Evolutionary conservation across 2,888 invertebrate genomes (phyloP).

Genomic region (Caenorhabditis afra): DNA sequence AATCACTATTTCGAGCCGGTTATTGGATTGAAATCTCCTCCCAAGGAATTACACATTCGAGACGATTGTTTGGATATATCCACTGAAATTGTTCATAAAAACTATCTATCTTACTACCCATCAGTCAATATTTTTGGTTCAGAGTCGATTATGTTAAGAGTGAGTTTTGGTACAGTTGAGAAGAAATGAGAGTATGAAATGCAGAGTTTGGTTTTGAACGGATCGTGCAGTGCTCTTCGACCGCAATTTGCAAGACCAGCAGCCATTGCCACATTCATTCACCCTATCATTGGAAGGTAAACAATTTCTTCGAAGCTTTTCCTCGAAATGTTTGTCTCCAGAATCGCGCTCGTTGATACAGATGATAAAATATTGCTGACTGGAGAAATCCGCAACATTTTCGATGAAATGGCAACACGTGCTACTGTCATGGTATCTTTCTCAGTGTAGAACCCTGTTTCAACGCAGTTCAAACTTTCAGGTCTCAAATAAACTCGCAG

Average conservation of each 20-base stretch:
- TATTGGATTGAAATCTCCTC: conserved; percentile 26
- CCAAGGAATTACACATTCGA: conserved; percentile 55
- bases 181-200: background rate
- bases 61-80: conserved; percentile 73
- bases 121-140: conserved; percentile 70
- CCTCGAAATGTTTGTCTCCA: conserved; percentile 9
- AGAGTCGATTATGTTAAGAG: conserved; percentile 70
- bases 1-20: conserved; percentile 61
- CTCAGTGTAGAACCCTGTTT: background rate
- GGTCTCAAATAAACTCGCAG: conserved; percentile 61
- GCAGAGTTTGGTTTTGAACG: conserved; percentile 63
- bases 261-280: conserved; percentile 64
- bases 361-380: conserved; percentile 69
- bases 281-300: conserved; percentile 68
- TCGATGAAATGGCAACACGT: conserved; percentile 65
- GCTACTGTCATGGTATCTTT: conserved; percentile 62
- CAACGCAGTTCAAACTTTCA: conserved; percentile 7
- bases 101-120: conserved; percentile 66
- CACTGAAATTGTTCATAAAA: conserved; percentile 67
- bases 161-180: conserved; percentile 2
- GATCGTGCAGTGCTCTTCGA: conserved; percentile 63
- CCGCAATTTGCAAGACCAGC: conserved; percentile 68
- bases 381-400: conserved; percentile 65
- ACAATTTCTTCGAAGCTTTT: background rate
- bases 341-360: conserved; percentile 67